These are phyloP conservation scores for Exephanes ischioxanthus DNA, from an alignment of 2,888 invertebrate species.

Conservation along the genomic window DNA sequence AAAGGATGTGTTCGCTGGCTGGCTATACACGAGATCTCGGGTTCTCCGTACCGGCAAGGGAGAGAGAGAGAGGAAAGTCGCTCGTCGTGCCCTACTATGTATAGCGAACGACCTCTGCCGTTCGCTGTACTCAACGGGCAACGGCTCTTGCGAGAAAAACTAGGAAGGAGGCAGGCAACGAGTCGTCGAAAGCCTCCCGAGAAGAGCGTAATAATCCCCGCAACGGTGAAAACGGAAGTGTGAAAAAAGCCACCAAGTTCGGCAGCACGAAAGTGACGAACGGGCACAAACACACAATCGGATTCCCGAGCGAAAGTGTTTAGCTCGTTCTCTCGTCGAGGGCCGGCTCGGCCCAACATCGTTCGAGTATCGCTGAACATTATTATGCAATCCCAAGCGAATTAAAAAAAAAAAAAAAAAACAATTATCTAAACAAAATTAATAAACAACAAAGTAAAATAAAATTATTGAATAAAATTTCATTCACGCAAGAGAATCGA, in stretches of 20 bases:
- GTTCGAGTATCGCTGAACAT: too few species aligned
- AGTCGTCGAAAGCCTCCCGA: slow-evolving; percentile 10
- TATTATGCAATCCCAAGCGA: not conserved
- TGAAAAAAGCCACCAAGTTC: not conserved
- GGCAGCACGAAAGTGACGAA: not conserved
- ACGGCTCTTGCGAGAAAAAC: not conserved
- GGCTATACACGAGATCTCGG: slow-evolving; percentile 9
- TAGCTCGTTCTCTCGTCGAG: too few species aligned
- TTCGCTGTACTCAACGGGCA: not conserved
- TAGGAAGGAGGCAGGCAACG: not conserved
- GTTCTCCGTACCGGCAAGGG: not conserved
- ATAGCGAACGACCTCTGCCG: not conserved
- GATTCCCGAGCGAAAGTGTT: too few species aligned
- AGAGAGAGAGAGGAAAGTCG: slow-evolving; percentile 22
- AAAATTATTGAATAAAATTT: too few species aligned
- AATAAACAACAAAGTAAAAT: too few species aligned
- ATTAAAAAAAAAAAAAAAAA: too few species aligned
- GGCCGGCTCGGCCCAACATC: too few species aligned
- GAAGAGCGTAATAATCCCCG: slow-evolving; percentile 11
- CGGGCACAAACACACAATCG: not conserved
- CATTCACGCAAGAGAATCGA: too few species aligned
- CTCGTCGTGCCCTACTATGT: not conserved
- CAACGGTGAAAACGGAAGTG: slow-evolving; percentile 42
- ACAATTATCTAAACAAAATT: too few species aligned
- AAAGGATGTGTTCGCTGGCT: slow-evolving; percentile 23